Evolutionary conservation across 1,140 invertebrate genomes (phyloP).

Genomic region (Drosophila simulans): DNA sequence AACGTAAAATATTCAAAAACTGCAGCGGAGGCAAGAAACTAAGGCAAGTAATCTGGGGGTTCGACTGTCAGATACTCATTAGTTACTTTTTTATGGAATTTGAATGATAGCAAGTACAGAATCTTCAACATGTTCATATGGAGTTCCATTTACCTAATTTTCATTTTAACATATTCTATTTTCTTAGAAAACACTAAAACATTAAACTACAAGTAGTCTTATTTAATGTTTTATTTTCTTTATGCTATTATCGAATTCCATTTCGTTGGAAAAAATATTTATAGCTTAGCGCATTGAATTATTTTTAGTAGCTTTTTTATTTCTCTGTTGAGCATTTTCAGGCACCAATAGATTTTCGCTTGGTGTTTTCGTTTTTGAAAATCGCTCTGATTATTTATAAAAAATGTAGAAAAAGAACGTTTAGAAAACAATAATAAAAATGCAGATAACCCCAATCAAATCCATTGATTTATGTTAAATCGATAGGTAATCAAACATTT

Average conservation of each 20-base stretch:
- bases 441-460: background rate
- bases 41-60: background rate
- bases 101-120: background rate
- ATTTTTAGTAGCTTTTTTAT: conserved; percentile 51
- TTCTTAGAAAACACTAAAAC: background rate
- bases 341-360: conserved; percentile 42
- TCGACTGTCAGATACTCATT: conserved; percentile 14
- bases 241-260: conserved; percentile 29
- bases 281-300: conserved; percentile 27
- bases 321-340: conserved; percentile 43
- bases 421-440: background rate
- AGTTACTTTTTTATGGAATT: background rate
- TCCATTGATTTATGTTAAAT: background rate
- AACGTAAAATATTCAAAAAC: conserved; percentile 49
- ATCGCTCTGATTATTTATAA: conserved; percentile 28
- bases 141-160: background rate
- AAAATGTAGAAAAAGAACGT: background rate
- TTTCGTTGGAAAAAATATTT: conserved; percentile 37
- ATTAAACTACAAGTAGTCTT: conserved; percentile 6
- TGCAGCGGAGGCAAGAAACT: conserved; percentile 53
- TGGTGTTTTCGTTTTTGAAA: background rate
- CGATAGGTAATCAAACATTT: background rate
- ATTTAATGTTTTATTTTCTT: conserved; percentile 29
- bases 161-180: background rate
- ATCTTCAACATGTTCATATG: background rate